Base-by-base conservation (phyloP, 2,888 invertebrate genomes). In the Neuroscelio doddi region DNA sequence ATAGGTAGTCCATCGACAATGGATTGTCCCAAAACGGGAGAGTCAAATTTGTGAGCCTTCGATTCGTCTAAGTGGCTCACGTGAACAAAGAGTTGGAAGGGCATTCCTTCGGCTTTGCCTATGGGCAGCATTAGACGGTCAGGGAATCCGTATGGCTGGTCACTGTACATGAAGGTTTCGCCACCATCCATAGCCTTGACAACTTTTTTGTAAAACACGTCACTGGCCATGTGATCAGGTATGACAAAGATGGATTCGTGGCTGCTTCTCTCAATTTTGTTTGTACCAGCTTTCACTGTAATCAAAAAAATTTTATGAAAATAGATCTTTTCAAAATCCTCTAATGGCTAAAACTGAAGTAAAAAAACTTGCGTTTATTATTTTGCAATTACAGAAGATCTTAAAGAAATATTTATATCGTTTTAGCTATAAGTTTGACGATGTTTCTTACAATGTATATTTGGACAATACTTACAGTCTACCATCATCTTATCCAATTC, bases 121-220 rank as follows among this genome's bases (percentile, higher is more conserved):
- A 88, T 90, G 69, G 92, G 91, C 49, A 92, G 79, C 71, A 89
- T 74, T 26, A 91, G 84, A 62, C 90, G 87, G 39, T 88, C 86
- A n/a, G 90, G 90, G 77, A 87, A 87, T 30, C 89, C 89, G 58
- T 88, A 87, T 47, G 87, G 84, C 15, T 85, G 82, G 57, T 65
- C 83, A 76, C 66, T 87, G 86, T 64, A 88, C 68, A 62, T 85
- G 78, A 87, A 87, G 38, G 86, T 83, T 71, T 85, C 85, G 32
- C 86, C 84, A 21, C 85, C 85, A 4, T 86, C 84, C 1, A 62
- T 14, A 32, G 87, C 87, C 36, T 86, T 85, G 69, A 85, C 77
- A 26, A 88, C 79, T 53, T 87, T 86, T 63, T 87, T 84, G 75
- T 74, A 80, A 38, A 69, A 61, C 1, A 83, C 73, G 0, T 85